Percentiles rank a stretch among this genome's conserved stretches.
Evolutionary conservation across 1,140 invertebrate genomes (phyloP).

Genomic region (Bombus fervidus): DNA sequence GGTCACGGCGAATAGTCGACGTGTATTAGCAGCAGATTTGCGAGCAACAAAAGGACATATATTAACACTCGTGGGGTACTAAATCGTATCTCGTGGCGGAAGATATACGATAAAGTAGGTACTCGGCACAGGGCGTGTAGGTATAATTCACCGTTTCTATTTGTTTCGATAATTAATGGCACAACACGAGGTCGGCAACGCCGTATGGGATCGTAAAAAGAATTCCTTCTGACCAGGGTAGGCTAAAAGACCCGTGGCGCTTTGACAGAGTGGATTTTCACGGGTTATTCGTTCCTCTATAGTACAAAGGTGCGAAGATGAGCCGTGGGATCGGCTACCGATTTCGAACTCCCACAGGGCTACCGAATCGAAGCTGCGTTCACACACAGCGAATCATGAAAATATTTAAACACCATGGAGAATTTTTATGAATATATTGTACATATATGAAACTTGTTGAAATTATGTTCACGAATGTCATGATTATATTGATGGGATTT

Average conservation of each 20-base stretch:
- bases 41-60: slow-evolving; percentile 33
- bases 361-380: neutral
- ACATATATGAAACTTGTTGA: too few relatives aligned
- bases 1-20: neutral
- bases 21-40: slow-evolving; percentile 28
- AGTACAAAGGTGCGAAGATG: slow-evolving; percentile 50
- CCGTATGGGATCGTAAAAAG: slow-evolving; percentile 38
- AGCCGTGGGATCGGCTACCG: slow-evolving; percentile 48
- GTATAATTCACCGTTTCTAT: slow-evolving; percentile 60
- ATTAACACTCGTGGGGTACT: slow-evolving; percentile 27
- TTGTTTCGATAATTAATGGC: slow-evolving; percentile 64
- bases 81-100: slow-evolving; percentile 49
- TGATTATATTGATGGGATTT: too few relatives aligned
- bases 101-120: slow-evolving; percentile 56
- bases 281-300: neutral
- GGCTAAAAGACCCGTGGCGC: slow-evolving; percentile 11
- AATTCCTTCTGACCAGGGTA: neutral
- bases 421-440: too few relatives aligned
- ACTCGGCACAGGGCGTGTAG: slow-evolving; percentile 29
- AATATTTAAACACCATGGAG: too few relatives aligned
- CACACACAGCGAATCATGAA: too few relatives aligned
- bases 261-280: slow-evolving; percentile 65
- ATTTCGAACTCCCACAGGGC: slow-evolving; percentile 36
- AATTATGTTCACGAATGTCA: too few relatives aligned
- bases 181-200: slow-evolving; percentile 24